Base-by-base conservation (phyloP, 2,113 vertebrate species). In the Mus pahari region DNA sequence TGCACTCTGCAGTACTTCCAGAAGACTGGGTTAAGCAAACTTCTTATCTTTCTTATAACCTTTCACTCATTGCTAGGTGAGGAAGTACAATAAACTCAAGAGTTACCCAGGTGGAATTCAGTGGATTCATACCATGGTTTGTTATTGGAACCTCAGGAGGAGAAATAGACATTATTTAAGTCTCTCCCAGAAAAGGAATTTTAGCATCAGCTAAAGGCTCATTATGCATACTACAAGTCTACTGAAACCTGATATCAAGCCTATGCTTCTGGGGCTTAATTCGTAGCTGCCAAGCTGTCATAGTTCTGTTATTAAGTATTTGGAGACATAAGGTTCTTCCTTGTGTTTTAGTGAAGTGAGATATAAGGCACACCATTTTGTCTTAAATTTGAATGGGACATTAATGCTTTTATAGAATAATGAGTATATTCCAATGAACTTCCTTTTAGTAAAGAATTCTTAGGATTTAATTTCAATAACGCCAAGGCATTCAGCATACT, bases 341-440 rank as follows among this genome's bases (percentile, higher is more conserved):
- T 55, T 39, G 12, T 2, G 0, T 84, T 66, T 58, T 14, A n/a
- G 4, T 74, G 8, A 17, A 28, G 0, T 28, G 3, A 33, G 0
- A 3, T 62, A n/a, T 28, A 74, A 94, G n/a, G 36, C 36, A 12
- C 1, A 79, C 17, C 33, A 12, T 74, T 14, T 31, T 66, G 66
- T 58, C 39, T 81, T 53, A 90, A 86, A 86, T 70, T 45, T 92
- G 36, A 16, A 66, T 9, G 5, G 39, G 1, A 33, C 24, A 12
- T 66, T 48, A 31, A 4, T 22, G n/a, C 4, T 28, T 89, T 8
- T 79, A 8, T 7, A 45, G 13, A 81, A 39, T 3, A 6, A 5
- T 74, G 45, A n/a, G 6, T 70, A 16, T 71, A 42, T 91, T 26
- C 31, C 22, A 36, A 14, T 66, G 16, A 70, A 26, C 71, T 39